A percentile compares a stretch with the other conserved stretches of the same genome.
phyloP scores from a whole-genome alignment of 2,113 vertebrate species.

The Nyctereutes procyonoides region DNA sequence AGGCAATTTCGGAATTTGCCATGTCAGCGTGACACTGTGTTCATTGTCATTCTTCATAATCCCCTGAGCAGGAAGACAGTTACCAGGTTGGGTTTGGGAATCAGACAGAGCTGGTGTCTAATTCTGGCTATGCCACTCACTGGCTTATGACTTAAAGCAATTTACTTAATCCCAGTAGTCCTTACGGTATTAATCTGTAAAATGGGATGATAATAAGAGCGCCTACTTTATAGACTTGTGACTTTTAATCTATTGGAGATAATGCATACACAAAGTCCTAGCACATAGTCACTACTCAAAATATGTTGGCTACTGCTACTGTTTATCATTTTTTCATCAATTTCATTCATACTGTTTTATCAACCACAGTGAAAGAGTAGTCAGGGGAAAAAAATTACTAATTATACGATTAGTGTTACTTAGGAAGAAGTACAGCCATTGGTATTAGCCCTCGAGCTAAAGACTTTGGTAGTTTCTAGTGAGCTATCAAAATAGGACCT shows the following conservation, averaged over 20 bases:
- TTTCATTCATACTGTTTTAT: conserved; percentile 23
- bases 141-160: conserved; percentile 23
- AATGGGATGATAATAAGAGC: neutral
- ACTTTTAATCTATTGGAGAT: neutral
- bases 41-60: conserved; percentile 54
- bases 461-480: neutral
- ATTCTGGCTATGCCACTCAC: neutral
- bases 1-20: conserved; percentile 66
- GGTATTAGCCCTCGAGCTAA: neutral
- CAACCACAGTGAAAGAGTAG: neutral
- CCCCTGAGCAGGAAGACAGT: neutral
- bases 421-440: neutral
- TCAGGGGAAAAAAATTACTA: neutral
- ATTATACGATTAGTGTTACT: neutral
- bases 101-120: neutral
- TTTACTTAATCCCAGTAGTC: neutral
- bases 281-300: neutral
- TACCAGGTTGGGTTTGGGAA: neutral
- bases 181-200: conserved; percentile 30
- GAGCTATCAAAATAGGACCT: neutral
- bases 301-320: neutral
- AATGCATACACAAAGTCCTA: neutral
- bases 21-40: conserved; percentile 23
- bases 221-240: neutral
- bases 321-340: conserved; percentile 2